These are phyloP conservation scores for Enteromius unitaeniatus DNA, from an alignment of 2,797 vertebrate genomes.

Conservation along the genomic window DNA sequence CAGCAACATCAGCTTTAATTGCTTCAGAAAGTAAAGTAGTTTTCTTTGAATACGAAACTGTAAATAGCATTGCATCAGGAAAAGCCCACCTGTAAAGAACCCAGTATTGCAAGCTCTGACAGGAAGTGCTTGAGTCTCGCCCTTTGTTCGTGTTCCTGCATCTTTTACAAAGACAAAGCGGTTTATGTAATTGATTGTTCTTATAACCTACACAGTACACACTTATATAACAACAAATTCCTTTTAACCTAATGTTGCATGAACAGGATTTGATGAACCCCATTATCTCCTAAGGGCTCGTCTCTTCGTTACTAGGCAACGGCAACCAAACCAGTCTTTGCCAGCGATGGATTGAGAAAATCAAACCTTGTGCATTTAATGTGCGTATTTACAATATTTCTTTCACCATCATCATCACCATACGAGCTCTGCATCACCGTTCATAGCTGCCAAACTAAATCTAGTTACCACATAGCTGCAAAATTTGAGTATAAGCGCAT, in stretches of 20 bases:
- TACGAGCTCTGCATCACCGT: background rate
- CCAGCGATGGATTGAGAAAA: background rate
- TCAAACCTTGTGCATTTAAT: background rate
- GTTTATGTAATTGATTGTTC: slow-evolving; percentile 1
- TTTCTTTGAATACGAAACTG: background rate
- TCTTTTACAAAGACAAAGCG: slow-evolving; percentile 61
- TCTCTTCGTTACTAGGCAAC: slow-evolving; percentile 19
- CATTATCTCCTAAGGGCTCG: background rate
- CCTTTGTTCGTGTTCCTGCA: slow-evolving; percentile 76
- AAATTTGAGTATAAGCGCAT: background rate
- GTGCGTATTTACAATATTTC: background rate
- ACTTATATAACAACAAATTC: background rate
- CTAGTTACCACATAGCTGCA: background rate
- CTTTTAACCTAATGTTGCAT: background rate
- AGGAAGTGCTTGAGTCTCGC: slow-evolving; percentile 78
- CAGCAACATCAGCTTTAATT: background rate
- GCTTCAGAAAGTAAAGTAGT: background rate
- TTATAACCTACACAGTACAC: background rate
- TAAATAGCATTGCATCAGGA: background rate
- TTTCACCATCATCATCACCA: background rate
- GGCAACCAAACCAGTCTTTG: background rate
- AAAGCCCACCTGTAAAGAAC: slow-evolving; percentile 77
- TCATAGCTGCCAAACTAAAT: background rate
- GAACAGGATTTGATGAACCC: background rate
- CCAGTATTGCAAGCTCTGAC: slow-evolving; percentile 76